Evolutionary conservation across 2,797 vertebrate genomes (phyloP).

Genomic region (Selene dorsalis): DNA sequence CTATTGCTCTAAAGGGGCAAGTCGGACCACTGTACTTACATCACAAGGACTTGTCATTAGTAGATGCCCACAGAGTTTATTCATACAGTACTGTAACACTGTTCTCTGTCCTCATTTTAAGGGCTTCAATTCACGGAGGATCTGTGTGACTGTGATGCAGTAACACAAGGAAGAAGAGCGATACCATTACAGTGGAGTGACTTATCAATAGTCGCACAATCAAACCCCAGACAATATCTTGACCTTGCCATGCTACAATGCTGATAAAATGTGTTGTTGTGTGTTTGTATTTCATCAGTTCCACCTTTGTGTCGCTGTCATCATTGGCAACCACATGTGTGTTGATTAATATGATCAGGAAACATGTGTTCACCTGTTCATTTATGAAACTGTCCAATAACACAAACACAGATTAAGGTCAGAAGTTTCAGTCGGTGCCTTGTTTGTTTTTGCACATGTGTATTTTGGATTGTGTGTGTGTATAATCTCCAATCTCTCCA

Average conservation of each 20-base stretch:
- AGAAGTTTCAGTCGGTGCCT: background rate
- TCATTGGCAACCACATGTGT: background rate
- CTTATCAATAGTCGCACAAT: background rate
- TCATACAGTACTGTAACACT: background rate
- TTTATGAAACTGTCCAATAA: background rate
- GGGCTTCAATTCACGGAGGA: background rate
- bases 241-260: background rate
- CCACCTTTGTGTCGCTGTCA: background rate
- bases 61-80: background rate
- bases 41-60: background rate
- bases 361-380: background rate
- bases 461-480: background rate
- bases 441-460: background rate
- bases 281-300: background rate
- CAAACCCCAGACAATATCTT: background rate
- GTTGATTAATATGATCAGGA: background rate
- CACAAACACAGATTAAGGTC: background rate
- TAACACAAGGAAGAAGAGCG: background rate
- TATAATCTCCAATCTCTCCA: background rate
- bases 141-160: background rate
- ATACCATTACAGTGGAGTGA: background rate
- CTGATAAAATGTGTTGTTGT: background rate
- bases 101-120: background rate
- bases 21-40: background rate
- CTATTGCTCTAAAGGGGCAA: conserved; percentile 19